Conservation (phyloP, 2,113 vertebrate species). For the Gobio gobio region DNA sequence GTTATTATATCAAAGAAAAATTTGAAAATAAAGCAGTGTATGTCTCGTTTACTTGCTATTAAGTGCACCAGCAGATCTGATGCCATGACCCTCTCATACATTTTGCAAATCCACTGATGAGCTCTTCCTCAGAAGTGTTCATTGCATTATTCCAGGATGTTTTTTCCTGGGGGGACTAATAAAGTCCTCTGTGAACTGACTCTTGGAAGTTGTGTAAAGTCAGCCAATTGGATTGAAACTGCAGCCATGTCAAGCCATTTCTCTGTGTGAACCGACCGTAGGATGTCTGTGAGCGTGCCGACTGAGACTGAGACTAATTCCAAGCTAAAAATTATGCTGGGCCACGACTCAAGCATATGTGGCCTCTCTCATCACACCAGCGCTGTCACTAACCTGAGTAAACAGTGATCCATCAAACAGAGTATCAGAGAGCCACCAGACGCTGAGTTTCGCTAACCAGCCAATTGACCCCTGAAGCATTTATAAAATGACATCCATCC, state of each 20-base stretch:
- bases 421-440: background rate
- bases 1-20: background rate
- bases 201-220: background rate
- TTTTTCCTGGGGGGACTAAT: background rate
- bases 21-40: background rate
- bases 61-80: background rate
- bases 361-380: background rate
- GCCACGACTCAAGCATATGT: background rate
- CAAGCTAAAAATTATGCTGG: background rate
- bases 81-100: background rate
- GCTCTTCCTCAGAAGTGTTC: background rate
- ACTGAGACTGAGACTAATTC: background rate
- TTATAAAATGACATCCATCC: background rate
- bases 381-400: background rate
- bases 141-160: background rate
- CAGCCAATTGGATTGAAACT: background rate
- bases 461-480: background rate
- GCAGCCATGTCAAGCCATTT: background rate
- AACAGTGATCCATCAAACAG: constrained; percentile 35
- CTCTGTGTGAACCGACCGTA: background rate
- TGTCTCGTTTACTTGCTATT: background rate
- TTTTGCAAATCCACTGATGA: background rate
- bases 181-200: background rate
- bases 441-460: background rate
- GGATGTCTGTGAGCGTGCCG: background rate